phyloP scores from a whole-genome alignment of 2,797 vertebrate species.

The Austrolebias charrua region DNA sequence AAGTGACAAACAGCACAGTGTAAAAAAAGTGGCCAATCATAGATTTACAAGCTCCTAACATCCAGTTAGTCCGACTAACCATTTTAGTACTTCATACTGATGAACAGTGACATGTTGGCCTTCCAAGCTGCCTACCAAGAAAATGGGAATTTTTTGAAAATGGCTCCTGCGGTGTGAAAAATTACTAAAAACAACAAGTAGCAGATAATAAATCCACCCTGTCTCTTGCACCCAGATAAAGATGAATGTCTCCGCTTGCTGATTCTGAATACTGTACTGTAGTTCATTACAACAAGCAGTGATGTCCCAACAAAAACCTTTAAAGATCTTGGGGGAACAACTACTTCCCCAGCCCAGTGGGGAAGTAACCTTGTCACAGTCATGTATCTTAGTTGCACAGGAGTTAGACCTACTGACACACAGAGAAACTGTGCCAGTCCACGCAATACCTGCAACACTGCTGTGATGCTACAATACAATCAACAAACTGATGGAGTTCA shows the following conservation, averaged over 20 bases:
- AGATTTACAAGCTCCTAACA: conserved; percentile 6
- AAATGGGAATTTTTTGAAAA: background rate
- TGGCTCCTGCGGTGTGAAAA: background rate
- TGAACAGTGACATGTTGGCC: background rate
- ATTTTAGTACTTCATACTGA: background rate
- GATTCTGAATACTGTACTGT: conserved; percentile 75
- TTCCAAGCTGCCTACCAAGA: background rate
- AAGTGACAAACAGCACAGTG: background rate
- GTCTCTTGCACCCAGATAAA: conserved; percentile 70
- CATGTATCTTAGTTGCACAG: conserved; percentile 82
- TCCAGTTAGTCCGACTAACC: conserved; percentile 4
- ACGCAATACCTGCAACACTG: conserved; percentile 56
- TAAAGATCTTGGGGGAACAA: conserved; percentile 55
- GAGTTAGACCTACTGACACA: conserved; percentile 69
- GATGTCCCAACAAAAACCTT: conserved; percentile 36
- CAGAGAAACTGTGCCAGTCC: conserved; percentile 43
- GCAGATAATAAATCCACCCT: conserved; percentile 18
- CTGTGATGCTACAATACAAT: conserved; percentile 71
- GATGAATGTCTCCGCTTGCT: conserved; percentile 71
- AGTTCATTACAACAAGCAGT: conserved; percentile 77
- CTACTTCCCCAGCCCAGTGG: conserved; percentile 50
- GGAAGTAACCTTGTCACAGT: conserved; percentile 68
- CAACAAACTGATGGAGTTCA: conserved; percentile 72
- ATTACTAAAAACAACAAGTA: background rate
- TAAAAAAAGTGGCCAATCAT: background rate